A percentile compares a stretch with the other conserved stretches of the same genome.
These are phyloP conservation scores for Plecotus auritus DNA, from an alignment of 2,113 vertebrate species.

Conservation along the genomic window DNA sequence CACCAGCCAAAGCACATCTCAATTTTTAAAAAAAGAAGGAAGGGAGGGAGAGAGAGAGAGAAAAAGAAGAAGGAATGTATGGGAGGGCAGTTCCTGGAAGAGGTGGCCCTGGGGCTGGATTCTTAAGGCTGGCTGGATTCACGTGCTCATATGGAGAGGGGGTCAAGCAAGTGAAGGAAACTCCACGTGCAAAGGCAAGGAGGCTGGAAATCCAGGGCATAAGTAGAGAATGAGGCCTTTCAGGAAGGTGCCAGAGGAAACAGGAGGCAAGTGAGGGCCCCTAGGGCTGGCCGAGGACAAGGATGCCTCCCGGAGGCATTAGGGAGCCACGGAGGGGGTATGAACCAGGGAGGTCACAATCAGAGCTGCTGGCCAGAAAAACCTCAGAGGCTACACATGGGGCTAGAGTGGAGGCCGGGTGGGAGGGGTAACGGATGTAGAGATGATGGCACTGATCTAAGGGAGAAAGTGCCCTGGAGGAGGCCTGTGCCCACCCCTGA, in stretches of 20 bases:
- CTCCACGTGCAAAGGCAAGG: neutral
- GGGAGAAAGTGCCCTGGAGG: neutral
- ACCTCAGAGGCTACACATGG: no score
- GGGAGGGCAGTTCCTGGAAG: neutral
- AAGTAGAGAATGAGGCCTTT: neutral
- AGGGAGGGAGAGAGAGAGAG: neutral
- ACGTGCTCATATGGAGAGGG: neutral
- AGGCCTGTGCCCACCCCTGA: no score
- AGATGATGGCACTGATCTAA: neutral
- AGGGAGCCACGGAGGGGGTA: neutral
- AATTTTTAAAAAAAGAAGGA: neutral
- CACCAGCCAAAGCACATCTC: neutral
- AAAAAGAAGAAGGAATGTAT: neutral
- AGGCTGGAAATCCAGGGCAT: neutral
- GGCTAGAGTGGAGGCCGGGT: neutral
- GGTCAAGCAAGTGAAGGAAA: neutral
- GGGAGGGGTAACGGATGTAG: neutral
- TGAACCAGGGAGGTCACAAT: neutral
- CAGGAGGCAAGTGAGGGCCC: neutral
- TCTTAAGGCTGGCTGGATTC: neutral
- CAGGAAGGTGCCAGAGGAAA: neutral
- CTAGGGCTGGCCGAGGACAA: neutral
- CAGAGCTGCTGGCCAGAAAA: neutral
- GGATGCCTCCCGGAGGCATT: neutral
- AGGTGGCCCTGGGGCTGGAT: neutral